phyloP scores from a whole-genome alignment of 92 coral and sea anemone genomes.

The Anthopleura xanthogrammica region DNA sequence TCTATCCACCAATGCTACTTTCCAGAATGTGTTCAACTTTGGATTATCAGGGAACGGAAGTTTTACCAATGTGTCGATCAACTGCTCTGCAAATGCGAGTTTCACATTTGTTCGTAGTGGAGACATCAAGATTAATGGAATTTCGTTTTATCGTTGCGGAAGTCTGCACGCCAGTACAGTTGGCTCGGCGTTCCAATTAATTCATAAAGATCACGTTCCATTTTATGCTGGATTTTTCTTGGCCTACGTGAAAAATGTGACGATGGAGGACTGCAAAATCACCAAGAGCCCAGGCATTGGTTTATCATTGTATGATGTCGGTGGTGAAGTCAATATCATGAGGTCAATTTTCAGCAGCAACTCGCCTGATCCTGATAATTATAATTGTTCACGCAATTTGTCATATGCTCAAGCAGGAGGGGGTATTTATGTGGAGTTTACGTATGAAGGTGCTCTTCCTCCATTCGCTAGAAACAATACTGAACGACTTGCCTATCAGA shows the following conservation, averaged over 20 bases:
- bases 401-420: slow-evolving; percentile 64
- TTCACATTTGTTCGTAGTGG: slow-evolving; percentile 57
- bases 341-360: slow-evolving; percentile 35
- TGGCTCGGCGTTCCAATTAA: slow-evolving; percentile 38
- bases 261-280: slow-evolving; percentile 42
- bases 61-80: slow-evolving; percentile 26
- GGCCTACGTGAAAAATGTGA: slow-evolving; percentile 52
- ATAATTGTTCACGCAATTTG: neutral
- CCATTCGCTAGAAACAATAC: slow-evolving; percentile 39
- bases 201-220: slow-evolving; percentile 4
- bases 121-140: slow-evolving; percentile 42
- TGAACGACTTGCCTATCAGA: slow-evolving; percentile 42
- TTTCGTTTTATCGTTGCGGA: slow-evolving; percentile 63
- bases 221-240: slow-evolving; percentile 68
- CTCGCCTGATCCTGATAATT: no score
- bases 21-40: neutral
- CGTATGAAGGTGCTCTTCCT: slow-evolving; percentile 46
- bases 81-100: slow-evolving; percentile 48
- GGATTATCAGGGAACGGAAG: slow-evolving; percentile 21
- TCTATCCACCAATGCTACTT: slow-evolving; percentile 16
- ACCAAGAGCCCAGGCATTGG: slow-evolving; percentile 78
- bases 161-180: slow-evolving; percentile 67
- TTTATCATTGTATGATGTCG: slow-evolving; percentile 71
- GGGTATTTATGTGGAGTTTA: slow-evolving; percentile 64
- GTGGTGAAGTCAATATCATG: slow-evolving; percentile 57